Base-by-base conservation (phyloP, 1,140 invertebrate species). In the Pseudomyrmex flavicornis region DNA sequence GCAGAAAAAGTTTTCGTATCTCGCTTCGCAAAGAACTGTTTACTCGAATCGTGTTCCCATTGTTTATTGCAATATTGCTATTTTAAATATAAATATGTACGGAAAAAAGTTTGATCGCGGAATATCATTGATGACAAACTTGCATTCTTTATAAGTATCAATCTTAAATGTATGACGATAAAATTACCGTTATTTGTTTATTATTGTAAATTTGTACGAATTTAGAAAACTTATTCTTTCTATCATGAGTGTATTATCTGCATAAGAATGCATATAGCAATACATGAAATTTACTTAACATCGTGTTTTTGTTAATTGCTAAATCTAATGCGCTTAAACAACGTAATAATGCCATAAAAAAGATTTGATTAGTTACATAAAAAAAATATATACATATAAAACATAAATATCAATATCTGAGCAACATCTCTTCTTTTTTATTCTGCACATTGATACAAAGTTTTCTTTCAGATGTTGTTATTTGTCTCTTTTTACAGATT, bases 61-160 rank as follows among this genome's bases (percentile, higher is more conserved):
- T 80, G 13, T 69, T 72, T 76, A 35, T 66, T 85, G 72, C 50
- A 83, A 85, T 17, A 9, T 50, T 83, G 82, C 62, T 83, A 3
- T 52, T 13, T 83, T 63, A 83, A 48, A 66, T 76, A 83, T 15
- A 66, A 65, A 65, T 59, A 68, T 4, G 26, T 35, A 13, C 2
- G 52, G 76, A 50, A 73, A 46, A 66, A 76, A 66, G 68, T 77
- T 63, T 66, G 75, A 89, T 84, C 76, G 83, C 66, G 61, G 46
- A 46, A 80, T 83, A 72, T 82, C 22, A 62, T 56, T 66, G 50
- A 35, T 7, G 35, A 35, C 74, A 74, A 61, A 61, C 17, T 5
- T 63, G 87, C 88, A 89, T 89, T 88, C 88, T 89, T 88, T 86
- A 89, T 73, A 88, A 89, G 87, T 89, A 89, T 70, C 15, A 52